Evolutionary conservation across 2,113 vertebrate genomes (phyloP).

Genomic region (Serinus canaria): DNA sequence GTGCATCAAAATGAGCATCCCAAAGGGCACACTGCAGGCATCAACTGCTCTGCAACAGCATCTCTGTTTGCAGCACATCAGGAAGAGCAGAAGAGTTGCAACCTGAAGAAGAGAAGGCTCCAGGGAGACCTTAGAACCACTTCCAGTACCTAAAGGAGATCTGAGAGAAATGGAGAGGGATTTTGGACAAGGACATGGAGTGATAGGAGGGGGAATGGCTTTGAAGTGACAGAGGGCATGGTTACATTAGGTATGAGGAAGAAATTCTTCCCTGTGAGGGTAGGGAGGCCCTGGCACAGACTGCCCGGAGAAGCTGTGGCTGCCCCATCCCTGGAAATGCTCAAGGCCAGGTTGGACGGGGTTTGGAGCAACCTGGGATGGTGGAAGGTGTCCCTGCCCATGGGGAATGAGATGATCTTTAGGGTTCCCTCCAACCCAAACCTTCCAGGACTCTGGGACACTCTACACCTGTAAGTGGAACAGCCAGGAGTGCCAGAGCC

Average conservation of each 20-base stretch:
- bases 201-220: not conserved
- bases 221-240: not conserved
- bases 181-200: not conserved
- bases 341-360: fast-evolving
- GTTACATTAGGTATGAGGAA: not conserved
- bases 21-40: fast-evolving
- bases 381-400: not conserved
- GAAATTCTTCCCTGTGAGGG: not conserved
- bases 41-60: not conserved
- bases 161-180: not conserved
- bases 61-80: not conserved
- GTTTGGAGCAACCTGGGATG: not conserved
- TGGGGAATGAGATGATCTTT: not conserved
- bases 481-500: fast-evolving
- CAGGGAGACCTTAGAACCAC: not conserved
- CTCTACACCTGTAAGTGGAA: not conserved
- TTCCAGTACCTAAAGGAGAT: not conserved
- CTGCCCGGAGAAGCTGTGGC: not conserved
- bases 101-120: not conserved
- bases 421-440: not conserved
- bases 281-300: not conserved
- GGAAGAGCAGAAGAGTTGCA: not conserved
- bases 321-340: not conserved
- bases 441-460: not conserved
- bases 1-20: not conserved